These are phyloP conservation scores for Drosophila yooni DNA, from an alignment of 2,888 invertebrate species.

Conservation along the genomic window DNA sequence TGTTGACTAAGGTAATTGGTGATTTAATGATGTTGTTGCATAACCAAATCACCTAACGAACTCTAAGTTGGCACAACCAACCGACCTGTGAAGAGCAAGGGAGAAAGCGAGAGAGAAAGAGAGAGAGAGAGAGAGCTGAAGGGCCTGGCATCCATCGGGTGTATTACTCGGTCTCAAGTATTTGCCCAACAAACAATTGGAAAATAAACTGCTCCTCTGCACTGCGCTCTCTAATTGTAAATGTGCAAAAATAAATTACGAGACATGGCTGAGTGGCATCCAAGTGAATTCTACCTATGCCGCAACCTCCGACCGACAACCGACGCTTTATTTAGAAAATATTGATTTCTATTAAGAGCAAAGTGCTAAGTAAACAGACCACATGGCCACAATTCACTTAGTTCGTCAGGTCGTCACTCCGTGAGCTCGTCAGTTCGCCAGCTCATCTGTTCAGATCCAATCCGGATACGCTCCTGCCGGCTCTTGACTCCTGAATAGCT, in stretches of 20 bases:
- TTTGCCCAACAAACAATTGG: conserved; percentile 76
- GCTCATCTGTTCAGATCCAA: conserved; percentile 29
- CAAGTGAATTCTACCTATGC: conserved; percentile 15
- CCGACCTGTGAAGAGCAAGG: neutral
- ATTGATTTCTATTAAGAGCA: conserved; percentile 76
- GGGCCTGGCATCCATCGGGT: conserved; percentile 10
- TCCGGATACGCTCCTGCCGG: conserved; percentile 23
- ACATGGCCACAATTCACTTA: conserved; percentile 19
- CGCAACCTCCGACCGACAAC: conserved; percentile 32
- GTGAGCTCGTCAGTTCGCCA: neutral
- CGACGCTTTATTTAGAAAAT: conserved; percentile 72
- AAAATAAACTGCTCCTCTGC: conserved; percentile 65
- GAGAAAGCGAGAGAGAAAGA: conserved; percentile 9
- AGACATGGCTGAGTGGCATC: conserved; percentile 50
- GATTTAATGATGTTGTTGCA: conserved; percentile 80
- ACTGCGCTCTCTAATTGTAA: conserved; percentile 70
- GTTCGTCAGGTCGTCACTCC: conserved; percentile 9
- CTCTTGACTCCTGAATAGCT: conserved; percentile 66
- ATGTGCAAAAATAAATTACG: conserved; percentile 78
- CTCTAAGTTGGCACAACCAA: conserved; percentile 42
- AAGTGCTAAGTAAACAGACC: conserved; percentile 67
- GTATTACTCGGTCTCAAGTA: conserved; percentile 68
- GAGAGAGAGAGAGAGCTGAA: conserved; percentile 2
- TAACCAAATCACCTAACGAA: conserved; percentile 80
- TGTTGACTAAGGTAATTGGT: conserved; percentile 79